Base-by-base conservation (phyloP, 2,797 vertebrate genomes). In the Danio tinwini region DNA sequence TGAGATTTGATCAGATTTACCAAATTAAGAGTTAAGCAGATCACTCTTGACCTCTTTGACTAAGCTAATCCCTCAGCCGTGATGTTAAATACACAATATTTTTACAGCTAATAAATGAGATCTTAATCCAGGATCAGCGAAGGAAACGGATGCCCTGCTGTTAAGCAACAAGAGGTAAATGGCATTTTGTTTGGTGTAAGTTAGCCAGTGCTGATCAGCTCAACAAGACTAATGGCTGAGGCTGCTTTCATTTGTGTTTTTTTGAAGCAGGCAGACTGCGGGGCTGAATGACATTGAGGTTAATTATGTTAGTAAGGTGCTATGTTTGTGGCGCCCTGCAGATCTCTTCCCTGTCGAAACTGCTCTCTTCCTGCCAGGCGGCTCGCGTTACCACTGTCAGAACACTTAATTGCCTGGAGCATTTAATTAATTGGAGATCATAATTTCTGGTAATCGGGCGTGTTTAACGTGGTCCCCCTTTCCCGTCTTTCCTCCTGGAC, bases 291-390 rank as follows among this genome's bases (percentile, higher is more conserved):
- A 90, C 88, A 82, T 74, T 0, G 74, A 84, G 90, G 89, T 92
- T 92, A 92, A 92, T 92, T 90, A 81, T 88, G 87, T 87, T 86
- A 70, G 82, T 83, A 79, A 85, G 85, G 70, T 71, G 83, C 74
- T 82, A 70, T 78, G 80, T 78, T 86, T 63, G 76, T 86, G 85
- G 85, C 86, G 86, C 81, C 65, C 83, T 67, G 56, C 82, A 72
- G 85, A 81, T 86, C 73, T 82, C 16, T 59, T 68, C 65, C 19
- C 39, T 65, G 78, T 9, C 72, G 40, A 74, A 81, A 65, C 78
- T 84, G 61, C 82, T 65, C 52, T 40, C 69, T 77, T 77, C 61
- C 79, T 84, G 56, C 77, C 80, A 76, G 74, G 81, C 80, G 61
- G 64, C 80, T 74, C 53, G 7, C 39, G 45, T 70, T 65, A 69